These are phyloP conservation scores for Octonoba sinensis DNA, from an alignment of 2,888 invertebrate species.

Conservation along the genomic window DNA sequence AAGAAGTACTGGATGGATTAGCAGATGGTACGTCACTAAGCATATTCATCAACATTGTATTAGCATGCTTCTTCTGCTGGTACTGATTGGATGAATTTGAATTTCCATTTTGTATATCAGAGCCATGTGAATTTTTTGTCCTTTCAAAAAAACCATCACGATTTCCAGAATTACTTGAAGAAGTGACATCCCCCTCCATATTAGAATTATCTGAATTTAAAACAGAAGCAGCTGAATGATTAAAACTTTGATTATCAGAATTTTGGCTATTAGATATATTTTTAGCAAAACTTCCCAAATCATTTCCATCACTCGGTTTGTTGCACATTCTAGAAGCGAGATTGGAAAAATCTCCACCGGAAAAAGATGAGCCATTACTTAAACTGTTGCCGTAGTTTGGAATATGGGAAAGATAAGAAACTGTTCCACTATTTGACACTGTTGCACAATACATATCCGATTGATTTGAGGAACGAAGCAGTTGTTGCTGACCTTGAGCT, in stretches of 20 bases:
- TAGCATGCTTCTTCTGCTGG: slow-evolving; percentile 54
- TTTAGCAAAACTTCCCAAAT: slow-evolving; percentile 43
- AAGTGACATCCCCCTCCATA: slow-evolving; percentile 18
- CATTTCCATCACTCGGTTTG: slow-evolving; percentile 46
- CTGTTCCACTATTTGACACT: slow-evolving; percentile 43
- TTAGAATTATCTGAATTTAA: slow-evolving; percentile 37
- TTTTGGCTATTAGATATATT: slow-evolving; percentile 33
- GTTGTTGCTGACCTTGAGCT: slow-evolving; percentile 66
- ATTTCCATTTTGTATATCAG: slow-evolving; percentile 23
- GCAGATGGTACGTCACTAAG: slow-evolving; percentile 66
- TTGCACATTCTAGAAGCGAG: slow-evolving; percentile 62
- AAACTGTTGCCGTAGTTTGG: slow-evolving; percentile 62
- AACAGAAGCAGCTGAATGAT: slow-evolving; percentile 28
- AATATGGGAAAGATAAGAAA: slow-evolving; percentile 61
- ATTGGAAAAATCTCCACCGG: slow-evolving; percentile 64
- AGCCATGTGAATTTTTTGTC: slow-evolving; percentile 42
- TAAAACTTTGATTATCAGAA: slow-evolving; percentile 49
- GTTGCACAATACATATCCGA: slow-evolving; percentile 64
- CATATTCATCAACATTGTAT: slow-evolving; percentile 67
- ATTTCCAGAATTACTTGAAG: slow-evolving; percentile 16
- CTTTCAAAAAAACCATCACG: slow-evolving; percentile 28
- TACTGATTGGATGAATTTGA: slow-evolving; percentile 34
- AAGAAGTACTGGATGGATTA: slow-evolving; percentile 59
- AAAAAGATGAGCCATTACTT: slow-evolving; percentile 61
- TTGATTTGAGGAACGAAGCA: slow-evolving; percentile 54